Base-by-base conservation (phyloP, 2,797 vertebrate species). In the Sternarchorhynchus goeldii region DNA sequence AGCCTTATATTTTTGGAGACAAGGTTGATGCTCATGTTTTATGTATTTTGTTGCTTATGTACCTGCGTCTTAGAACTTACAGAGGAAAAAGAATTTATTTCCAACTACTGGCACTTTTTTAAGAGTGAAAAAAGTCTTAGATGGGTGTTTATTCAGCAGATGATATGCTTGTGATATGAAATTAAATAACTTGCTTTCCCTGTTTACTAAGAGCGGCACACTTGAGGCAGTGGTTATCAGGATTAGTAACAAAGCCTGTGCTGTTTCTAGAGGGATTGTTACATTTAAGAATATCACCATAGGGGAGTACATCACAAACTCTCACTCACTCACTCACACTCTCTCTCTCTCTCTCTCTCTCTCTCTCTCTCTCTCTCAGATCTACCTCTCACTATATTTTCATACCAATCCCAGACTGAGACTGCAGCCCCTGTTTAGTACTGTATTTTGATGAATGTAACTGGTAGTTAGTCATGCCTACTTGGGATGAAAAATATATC, bases 271-370 rank as follows among this genome's bases (percentile, higher is more conserved):
- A 60, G 58, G 41, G 73, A 58, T 59, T 45, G 17, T 78, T 72
- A 66, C 71, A 58, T 59, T 55, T 31, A 50, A 58, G 55, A 14
- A 17, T 41, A 21, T 63, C 31, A 76, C 65, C 69, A 64, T 66
- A 69, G n/a, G 50, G 32, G 21, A 60, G 53, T 59, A 34, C 62
- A 25, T 59, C 50, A 32, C 45, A 74, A 25, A 69, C 72, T 75
- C 50, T 74, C 57, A 58, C 71, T 64, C 65, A 73, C 66, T 68
- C 74, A 56, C 65, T 18, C 56, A 75, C 60, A 56, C 67, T 74
- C 58, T 77, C 78, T 62, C 64, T 29, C n/a, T n/a, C 72, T 75
- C 50, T 74, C 56, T 58, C 71, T 64, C 65, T 69, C 66, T 68
- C 74, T 45, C 65, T 18, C 56, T 73, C 60, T 53, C 67, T 74